These are phyloP conservation scores for Erethizon dorsatum DNA, from an alignment of 2,797 vertebrate genomes.

Conservation along the genomic window DNA sequence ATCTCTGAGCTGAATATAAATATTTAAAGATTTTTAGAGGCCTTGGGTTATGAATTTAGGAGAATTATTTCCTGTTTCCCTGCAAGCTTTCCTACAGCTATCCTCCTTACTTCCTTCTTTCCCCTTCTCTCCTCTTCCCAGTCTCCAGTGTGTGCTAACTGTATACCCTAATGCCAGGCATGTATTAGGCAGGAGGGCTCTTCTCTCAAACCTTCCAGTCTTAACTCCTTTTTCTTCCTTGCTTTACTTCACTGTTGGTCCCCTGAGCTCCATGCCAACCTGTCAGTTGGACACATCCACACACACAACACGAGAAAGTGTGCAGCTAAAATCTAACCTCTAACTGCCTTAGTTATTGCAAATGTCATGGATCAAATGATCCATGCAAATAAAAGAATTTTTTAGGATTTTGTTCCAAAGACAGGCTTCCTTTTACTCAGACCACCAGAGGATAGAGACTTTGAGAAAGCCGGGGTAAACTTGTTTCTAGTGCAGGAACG, in stretches of 20 bases:
- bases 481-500: not conserved
- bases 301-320: not conserved
- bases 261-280: not conserved
- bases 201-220: not conserved
- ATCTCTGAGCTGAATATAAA: not conserved
- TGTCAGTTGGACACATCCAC: not conserved
- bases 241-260: not conserved
- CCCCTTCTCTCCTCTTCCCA: not conserved
- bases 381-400: not conserved
- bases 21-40: constrained; percentile 27
- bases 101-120: not conserved
- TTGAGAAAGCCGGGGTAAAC: constrained; percentile 19
- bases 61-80: not conserved
- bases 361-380: constrained; percentile 32
- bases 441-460: not conserved
- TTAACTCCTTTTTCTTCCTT: not conserved
- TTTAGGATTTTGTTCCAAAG: constrained; percentile 12
- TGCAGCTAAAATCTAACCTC: not conserved
- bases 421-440: not conserved
- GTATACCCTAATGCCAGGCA: not conserved
- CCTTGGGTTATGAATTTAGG: constrained; percentile 23
- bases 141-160: not conserved
- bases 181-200: not conserved
- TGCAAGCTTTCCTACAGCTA: not conserved
- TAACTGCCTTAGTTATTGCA: not conserved